Evolutionary conservation across 2,113 vertebrate genomes (phyloP).

Genomic region (Podilymbus podiceps): DNA sequence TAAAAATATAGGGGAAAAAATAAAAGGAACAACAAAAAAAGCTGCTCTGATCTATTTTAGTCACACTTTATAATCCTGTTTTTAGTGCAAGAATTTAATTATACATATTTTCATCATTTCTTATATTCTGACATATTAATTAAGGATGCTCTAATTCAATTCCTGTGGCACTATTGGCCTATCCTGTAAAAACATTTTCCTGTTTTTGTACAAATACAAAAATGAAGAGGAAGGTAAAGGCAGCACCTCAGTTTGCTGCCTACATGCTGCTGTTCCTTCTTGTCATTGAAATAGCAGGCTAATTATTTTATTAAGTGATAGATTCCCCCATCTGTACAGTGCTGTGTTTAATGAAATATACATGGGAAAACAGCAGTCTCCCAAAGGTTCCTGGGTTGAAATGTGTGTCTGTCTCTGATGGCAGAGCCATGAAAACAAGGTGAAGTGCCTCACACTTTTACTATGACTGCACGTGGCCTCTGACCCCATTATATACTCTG

Average conservation of each 20-base stretch:
- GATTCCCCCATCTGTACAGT: background rate
- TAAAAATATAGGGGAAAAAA: background rate
- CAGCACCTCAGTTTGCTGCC: slow-evolving; percentile 14
- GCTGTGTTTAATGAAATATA: slow-evolving; percentile 49
- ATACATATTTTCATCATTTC: slow-evolving; percentile 78
- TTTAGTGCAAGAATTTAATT: slow-evolving; percentile 77
- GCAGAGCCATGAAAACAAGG: background rate
- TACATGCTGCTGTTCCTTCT: background rate
- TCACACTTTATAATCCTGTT: slow-evolving; percentile 60
- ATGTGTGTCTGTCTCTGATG: background rate
- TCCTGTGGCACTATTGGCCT: slow-evolving; percentile 60
- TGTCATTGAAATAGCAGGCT: background rate
- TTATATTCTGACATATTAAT: slow-evolving; percentile 79
- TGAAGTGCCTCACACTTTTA: background rate
- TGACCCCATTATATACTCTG: background rate
- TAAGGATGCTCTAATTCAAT: slow-evolving; percentile 73
- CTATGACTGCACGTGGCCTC: background rate
- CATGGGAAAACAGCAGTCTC: slow-evolving; percentile 4
- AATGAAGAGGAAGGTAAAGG: slow-evolving; percentile 67
- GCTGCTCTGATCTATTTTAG: slow-evolving; percentile 64
- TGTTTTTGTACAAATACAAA: slow-evolving; percentile 72
- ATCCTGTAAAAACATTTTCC: slow-evolving; percentile 76
- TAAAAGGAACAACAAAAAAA: background rate
- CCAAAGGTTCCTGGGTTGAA: background rate
- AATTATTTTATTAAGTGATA: slow-evolving; percentile 34